These are phyloP conservation scores for Halesus radiatus DNA, from an alignment of 1,140 invertebrate genomes.

Conservation along the genomic window DNA sequence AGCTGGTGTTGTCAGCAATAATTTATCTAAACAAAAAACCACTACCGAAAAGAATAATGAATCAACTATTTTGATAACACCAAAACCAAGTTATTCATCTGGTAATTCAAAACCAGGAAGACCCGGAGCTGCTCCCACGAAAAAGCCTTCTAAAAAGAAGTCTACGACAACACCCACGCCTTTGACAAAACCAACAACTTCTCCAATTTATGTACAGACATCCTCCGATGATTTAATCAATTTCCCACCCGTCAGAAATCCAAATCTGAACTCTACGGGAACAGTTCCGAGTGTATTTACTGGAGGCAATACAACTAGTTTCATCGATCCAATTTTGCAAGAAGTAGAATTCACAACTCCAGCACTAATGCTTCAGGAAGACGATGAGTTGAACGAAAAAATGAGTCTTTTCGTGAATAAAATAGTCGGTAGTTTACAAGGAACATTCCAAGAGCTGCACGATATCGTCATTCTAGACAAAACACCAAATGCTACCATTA, in stretches of 20 bases:
- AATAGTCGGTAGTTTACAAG: slow-evolving; percentile 84
- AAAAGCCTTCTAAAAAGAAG: not conserved
- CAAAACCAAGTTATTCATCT: slow-evolving; percentile 72
- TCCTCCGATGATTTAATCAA: slow-evolving; percentile 77
- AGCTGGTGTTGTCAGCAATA: not conserved
- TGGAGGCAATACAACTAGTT: slow-evolving; percentile 60
- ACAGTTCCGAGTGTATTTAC: slow-evolving; percentile 71
- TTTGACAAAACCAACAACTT: slow-evolving; percentile 45
- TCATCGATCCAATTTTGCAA: slow-evolving; percentile 64
- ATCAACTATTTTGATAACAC: slow-evolving; percentile 73
- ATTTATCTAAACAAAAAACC: slow-evolving; percentile 59
- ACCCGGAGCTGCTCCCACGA: not conserved
- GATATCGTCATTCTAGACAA: slow-evolving; percentile 78
- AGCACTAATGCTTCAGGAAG: slow-evolving; percentile 75
- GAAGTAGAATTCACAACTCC: slow-evolving; percentile 80
- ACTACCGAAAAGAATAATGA: slow-evolving; percentile 64
- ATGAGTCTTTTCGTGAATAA: slow-evolving; percentile 86
- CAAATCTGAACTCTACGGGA: slow-evolving; percentile 80
- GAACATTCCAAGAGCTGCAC: slow-evolving; percentile 83
- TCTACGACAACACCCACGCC: slow-evolving; percentile 56
- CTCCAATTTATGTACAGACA: slow-evolving; percentile 2
- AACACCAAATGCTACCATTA: slow-evolving; percentile 66
- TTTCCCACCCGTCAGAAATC: slow-evolving; percentile 87
- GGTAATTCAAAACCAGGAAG: not conserved
- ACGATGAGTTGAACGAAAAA: slow-evolving; percentile 82